Evolutionary conservation across 92 coral and sea anemone species (phyloP).

Genomic region (Desmophyllum pertusum): DNA sequence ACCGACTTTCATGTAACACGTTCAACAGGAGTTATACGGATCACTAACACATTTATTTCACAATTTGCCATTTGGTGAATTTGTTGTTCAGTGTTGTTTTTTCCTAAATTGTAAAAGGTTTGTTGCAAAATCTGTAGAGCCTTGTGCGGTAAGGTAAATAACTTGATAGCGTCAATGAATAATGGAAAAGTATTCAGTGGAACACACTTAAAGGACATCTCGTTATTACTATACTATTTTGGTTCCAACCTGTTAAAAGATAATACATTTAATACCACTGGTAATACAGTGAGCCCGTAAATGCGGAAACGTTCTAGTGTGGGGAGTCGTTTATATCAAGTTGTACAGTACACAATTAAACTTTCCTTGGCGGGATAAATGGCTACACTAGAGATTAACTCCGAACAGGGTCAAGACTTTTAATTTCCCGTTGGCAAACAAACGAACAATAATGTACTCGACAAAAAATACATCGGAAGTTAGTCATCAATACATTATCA

Average conservation of each 20-base stretch:
- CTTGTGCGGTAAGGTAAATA: neutral
- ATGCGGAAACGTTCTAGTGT: neutral
- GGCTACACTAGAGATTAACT: neutral
- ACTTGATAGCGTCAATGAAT: neutral
- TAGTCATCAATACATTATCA: neutral
- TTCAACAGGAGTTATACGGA: neutral
- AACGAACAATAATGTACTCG: neutral
- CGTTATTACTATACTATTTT: neutral
- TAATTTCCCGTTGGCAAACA: conserved; percentile 1
- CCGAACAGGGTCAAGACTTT: neutral
- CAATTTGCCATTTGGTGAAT: neutral
- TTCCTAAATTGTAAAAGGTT: neutral
- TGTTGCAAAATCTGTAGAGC: neutral
- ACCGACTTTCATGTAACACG: neutral
- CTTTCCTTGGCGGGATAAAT: neutral
- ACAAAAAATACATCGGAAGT: neutral
- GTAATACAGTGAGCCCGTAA: too few relatives aligned
- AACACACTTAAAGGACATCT: neutral
- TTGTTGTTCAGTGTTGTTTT: neutral
- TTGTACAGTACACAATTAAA: neutral
- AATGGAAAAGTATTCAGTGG: neutral
- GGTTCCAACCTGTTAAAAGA: neutral
- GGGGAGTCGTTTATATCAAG: neutral
- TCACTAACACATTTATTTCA: neutral
- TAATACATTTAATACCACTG: neutral